Conservation (phyloP, 2,113 vertebrate species). For the Antennarius striatus region DNA sequence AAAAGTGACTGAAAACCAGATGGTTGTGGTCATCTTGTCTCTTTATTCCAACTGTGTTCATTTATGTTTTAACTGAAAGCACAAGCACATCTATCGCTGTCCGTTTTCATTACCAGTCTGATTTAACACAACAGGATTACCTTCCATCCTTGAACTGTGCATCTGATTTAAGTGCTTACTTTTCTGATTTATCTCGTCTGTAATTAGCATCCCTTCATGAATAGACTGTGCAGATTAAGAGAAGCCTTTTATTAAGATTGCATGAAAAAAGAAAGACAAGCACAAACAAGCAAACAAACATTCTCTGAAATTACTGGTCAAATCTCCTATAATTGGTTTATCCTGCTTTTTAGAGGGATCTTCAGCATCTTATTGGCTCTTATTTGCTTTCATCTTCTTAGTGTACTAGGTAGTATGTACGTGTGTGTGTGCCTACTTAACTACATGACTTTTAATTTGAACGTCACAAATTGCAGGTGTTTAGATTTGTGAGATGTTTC, state of each 20-base stretch:
- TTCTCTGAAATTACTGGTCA: conserved; percentile 51
- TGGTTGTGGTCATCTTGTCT: too few relatives aligned
- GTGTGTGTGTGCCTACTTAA: conserved; percentile 20
- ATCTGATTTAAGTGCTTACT: conserved; percentile 21
- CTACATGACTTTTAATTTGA: conserved; percentile 12
- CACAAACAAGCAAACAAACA: conserved; percentile 29
- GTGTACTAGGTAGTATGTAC: not conserved
- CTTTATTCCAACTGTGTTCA: too few relatives aligned
- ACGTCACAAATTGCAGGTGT: conserved; percentile 16
- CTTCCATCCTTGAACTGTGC: not conserved
- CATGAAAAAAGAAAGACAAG: not conserved
- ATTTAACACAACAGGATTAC: too few relatives aligned
- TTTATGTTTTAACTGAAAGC: too few relatives aligned
- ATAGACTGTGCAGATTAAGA: conserved; percentile 22
- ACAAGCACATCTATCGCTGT: too few relatives aligned
- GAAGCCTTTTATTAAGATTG: conserved; percentile 52
- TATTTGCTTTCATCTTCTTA: conserved; percentile 4
- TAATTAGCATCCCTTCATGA: conserved; percentile 19
- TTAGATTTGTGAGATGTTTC: not conserved
- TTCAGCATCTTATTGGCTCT: conserved; percentile 29
- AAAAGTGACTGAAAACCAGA: too few relatives aligned
- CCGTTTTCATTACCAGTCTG: too few relatives aligned
- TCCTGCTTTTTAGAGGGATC: conserved; percentile 41
- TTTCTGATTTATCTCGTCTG: conserved; percentile 13
- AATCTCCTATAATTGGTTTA: conserved; percentile 56